Base-by-base conservation (phyloP, 2,888 invertebrate species). In the Drosophila birchii region DNA sequence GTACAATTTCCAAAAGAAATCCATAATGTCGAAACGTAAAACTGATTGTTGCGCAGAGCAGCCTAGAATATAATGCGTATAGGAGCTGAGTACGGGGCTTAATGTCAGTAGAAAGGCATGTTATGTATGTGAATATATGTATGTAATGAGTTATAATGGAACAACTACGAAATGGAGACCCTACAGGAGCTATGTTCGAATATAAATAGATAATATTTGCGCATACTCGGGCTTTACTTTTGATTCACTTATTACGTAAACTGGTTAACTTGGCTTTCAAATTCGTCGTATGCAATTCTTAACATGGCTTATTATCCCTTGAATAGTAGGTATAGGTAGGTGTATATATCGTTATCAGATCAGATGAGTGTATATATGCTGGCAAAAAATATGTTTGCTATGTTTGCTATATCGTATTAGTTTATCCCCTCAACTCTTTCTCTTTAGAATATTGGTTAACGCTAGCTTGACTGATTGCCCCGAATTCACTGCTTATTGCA, bases 381-480 rank as follows among this genome's bases (percentile, higher is more conserved):
- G 78, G 78, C 82, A 81, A 82, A 82, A 81, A 76, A 82, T 79
- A 86, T 82, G 60, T 56, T 66, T 29, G 63, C 36, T 72, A 47
- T 76, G 61, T 74, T n/a, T n/a, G n/a, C n/a, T n/a, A 47, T 53
- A 53, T 81, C 34, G 45, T 68, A 61, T 47, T 36, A 49, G 36
- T 63, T 70, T 56, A 51, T 32, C 29, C 20, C 57, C 23, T 51
- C 44, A 32, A 47, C 39, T 41, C 20, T 34, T 23, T 34, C 57
- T 44, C 29, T 69, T 81, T 82, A 81, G 83, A 82, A 82, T 72
- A 74, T 76, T 80, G 61, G 62, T 82, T 76, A 75, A 75, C 57
- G 56, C 71, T 84, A 78, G 72, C 72, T 78, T 86, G 81, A 81
- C 83, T 84, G 83, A 84, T 84, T 84, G 83, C 86, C 86, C 76